Percentiles rank a stretch among this genome's conserved stretches.
Evolutionary conservation across 2,797 vertebrate species (phyloP).

Genomic region (Nyctalus aviator): DNA sequence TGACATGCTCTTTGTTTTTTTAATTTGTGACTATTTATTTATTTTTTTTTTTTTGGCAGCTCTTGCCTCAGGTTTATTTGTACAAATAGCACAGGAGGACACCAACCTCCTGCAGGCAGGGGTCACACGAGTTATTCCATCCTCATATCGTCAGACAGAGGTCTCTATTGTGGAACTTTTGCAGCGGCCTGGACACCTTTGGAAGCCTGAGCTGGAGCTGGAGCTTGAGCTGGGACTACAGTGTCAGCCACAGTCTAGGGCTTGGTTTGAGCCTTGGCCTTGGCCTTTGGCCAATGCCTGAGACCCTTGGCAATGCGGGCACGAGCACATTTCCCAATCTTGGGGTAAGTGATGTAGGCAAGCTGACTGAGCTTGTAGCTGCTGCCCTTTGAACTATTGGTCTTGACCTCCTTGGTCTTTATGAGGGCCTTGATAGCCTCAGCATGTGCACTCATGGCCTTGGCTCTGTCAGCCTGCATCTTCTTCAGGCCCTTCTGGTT

Average conservation of each 20-base stretch:
- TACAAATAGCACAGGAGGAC: not conserved
- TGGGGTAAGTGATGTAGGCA: too few species aligned
- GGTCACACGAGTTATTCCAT: not conserved
- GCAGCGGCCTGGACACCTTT: not conserved
- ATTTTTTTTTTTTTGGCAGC: too few species aligned
- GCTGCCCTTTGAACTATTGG: not conserved
- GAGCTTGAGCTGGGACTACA: not conserved
- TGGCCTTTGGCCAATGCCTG: not conserved
- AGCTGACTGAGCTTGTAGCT: not conserved
- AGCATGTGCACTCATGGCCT: rapidly evolving
- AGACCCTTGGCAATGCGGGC: not conserved
- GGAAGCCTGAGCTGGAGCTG: not conserved
- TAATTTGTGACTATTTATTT: not conserved
- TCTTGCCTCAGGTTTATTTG: not conserved
- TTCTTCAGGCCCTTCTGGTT: not conserved
- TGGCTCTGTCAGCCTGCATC: not conserved
- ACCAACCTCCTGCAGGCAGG: not conserved
- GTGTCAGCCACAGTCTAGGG: not conserved
- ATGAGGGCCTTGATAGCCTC: not conserved
- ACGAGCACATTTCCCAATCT: not conserved
- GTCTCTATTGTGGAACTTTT: not conserved
- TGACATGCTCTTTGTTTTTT: not conserved
- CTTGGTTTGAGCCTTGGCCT: not conserved
- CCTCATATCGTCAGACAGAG: not conserved
- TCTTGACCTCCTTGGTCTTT: not conserved